Evolutionary conservation across 2,113 vertebrate species (phyloP).

Genomic region (Bungarus multicinctus): DNA sequence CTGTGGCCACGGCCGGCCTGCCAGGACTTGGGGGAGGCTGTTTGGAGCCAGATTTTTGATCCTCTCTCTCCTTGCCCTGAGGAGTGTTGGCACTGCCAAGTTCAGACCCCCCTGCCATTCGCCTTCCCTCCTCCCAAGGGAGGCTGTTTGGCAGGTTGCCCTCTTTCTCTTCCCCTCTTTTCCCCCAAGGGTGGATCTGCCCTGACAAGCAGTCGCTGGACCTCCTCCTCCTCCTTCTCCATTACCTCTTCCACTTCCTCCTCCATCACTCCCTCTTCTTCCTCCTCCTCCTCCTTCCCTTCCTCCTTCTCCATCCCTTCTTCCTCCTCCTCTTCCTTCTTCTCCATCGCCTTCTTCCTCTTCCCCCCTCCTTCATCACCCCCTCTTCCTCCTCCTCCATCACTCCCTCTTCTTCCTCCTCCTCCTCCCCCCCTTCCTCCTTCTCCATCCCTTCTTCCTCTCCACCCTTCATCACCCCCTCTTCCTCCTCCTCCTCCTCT

Average conservation of each 20-base stretch:
- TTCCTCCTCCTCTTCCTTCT: too few species aligned
- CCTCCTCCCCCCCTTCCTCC: too few species aligned
- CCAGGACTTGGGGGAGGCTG: background rate
- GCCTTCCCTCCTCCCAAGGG: background rate
- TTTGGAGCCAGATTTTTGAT: background rate
- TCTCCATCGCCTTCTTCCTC: too few species aligned
- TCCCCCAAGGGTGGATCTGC: background rate
- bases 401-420: too few species aligned
- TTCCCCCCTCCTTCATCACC: too few species aligned
- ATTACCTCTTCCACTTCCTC: too few species aligned
- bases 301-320: too few species aligned
- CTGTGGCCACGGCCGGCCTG: background rate
- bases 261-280: too few species aligned
- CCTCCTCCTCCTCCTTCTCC: background rate
- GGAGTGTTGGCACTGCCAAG: background rate
- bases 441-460: too few species aligned
- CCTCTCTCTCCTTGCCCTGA: background rate
- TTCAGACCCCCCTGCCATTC: background rate
- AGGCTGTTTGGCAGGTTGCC: background rate
- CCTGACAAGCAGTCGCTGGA: conserved; percentile 33
- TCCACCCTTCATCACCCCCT: too few species aligned
- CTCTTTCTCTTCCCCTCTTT: background rate
- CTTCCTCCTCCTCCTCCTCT: too few species aligned
- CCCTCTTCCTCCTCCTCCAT: background rate
- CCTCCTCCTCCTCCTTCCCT: too few species aligned